Percentiles rank a stretch among this genome's conserved stretches.
phyloP scores from a whole-genome alignment of 2,888 invertebrate genomes.

The Chrysina gloriosa region DNA sequence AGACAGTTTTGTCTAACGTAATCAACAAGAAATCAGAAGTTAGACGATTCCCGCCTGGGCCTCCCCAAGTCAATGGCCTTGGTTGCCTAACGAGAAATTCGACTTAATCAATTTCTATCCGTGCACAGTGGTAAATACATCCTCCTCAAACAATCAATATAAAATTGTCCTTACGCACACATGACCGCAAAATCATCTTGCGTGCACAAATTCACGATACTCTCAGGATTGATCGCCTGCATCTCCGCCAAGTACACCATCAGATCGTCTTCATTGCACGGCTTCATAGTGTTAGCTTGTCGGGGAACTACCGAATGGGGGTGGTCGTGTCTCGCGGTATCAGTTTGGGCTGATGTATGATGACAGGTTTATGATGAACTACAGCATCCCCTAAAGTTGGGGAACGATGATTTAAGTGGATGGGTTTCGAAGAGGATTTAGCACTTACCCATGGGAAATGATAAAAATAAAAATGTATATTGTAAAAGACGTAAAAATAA shows the following conservation, averaged over 20 bases:
- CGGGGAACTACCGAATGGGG: conserved; percentile 10
- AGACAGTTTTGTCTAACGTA: no score
- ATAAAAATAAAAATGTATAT: conserved; percentile 23
- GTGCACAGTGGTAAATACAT: no score
- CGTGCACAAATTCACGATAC: conserved; percentile 65
- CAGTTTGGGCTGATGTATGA: background rate
- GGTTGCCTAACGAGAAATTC: no score
- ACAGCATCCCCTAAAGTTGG: conserved; percentile 21
- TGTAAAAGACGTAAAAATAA: conserved; percentile 20
- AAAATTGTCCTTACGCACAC: conserved; percentile 57
- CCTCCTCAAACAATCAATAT: no score
- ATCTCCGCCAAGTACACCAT: conserved; percentile 67
- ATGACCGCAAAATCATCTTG: conserved; percentile 60
- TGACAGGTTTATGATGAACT: conserved; percentile 1
- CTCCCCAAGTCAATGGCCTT: no score
- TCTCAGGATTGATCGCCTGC: conserved; percentile 68
- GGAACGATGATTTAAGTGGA: background rate
- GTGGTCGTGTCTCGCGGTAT: background rate
- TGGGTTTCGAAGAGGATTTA: background rate
- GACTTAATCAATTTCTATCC: no score
- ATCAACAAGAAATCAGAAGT: no score
- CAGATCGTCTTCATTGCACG: conserved; percentile 63
- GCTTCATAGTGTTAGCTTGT: conserved; percentile 33
- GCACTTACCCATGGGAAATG: conserved; percentile 14
- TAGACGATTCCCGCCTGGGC: no score